These are phyloP conservation scores for Planococcus citri DNA, from an alignment of 1,140 invertebrate genomes.

Conservation along the genomic window DNA sequence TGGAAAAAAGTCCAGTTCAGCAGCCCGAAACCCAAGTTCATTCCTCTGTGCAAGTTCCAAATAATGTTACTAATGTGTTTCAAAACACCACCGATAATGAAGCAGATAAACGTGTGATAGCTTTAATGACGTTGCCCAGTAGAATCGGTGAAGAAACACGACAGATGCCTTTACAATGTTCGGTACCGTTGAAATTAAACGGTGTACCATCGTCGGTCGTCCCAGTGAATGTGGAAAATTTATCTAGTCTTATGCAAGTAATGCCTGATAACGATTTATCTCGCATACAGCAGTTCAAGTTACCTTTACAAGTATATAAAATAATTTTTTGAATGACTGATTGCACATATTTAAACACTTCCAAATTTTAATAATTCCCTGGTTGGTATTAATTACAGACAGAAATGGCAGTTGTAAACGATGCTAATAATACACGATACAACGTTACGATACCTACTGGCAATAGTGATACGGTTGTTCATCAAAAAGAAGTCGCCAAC, in stretches of 20 bases:
- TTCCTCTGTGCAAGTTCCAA: neutral
- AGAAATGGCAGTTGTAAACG: neutral
- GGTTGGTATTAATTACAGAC: neutral
- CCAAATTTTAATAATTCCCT: too few relatives aligned
- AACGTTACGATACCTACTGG: neutral
- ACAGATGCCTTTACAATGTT: neutral
- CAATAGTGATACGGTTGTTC: neutral
- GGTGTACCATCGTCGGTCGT: neutral
- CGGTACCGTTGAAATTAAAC: neutral
- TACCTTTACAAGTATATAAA: neutral
- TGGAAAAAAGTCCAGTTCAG: neutral
- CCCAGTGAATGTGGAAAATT: neutral
- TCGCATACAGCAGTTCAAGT: neutral
- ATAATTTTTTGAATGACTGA: too few relatives aligned
- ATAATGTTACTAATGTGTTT: neutral
- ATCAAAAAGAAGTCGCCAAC: neutral
- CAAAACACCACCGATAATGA: neutral
- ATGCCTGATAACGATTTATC: neutral
- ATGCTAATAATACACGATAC: neutral
- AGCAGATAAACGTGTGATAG: neutral
- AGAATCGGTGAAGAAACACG: neutral
- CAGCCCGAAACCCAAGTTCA: neutral
- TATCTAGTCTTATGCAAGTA: neutral
- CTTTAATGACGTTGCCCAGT: neutral
- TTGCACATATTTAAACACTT: too few relatives aligned